These are phyloP conservation scores for Pseudomyrmex dendroicus DNA, from an alignment of 1,140 invertebrate genomes.

Conservation along the genomic window DNA sequence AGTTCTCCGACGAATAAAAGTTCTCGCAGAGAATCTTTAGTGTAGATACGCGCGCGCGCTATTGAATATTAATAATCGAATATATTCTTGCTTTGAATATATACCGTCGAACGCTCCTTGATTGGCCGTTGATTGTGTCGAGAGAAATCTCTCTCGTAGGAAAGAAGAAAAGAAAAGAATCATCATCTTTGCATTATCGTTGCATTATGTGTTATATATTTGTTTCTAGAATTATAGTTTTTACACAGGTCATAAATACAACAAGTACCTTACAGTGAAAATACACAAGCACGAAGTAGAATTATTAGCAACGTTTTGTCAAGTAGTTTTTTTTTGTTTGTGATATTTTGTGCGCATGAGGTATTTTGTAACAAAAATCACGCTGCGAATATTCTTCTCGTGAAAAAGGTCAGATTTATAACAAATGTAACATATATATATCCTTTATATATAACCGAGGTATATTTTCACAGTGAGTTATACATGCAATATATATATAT, in stretches of 20 bases:
- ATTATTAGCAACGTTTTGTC: conserved; percentile 39
- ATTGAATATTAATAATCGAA: conserved; percentile 11
- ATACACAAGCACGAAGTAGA: conserved; percentile 6
- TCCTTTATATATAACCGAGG: background rate
- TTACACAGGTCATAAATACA: conserved; percentile 36
- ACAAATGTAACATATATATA: background rate
- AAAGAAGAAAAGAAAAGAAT: background rate
- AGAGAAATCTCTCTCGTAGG: background rate
- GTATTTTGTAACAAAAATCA: background rate
- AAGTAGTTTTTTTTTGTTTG: conserved; percentile 24
- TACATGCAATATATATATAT: background rate
- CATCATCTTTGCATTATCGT: background rate
- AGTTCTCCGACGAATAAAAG: too few relatives aligned
- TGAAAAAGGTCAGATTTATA: conserved; percentile 21
- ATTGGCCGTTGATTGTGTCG: background rate
- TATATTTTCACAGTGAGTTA: conserved; percentile 16
- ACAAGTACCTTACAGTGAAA: background rate
- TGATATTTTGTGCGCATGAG: background rate
- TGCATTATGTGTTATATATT: conserved; percentile 29
- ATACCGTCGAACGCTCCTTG: background rate
- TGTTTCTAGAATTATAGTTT: conserved; percentile 5
- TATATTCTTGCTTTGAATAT: background rate
- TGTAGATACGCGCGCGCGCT: too few relatives aligned
- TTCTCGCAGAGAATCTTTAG: too few relatives aligned
- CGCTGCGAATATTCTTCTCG: conserved; percentile 30